These are phyloP conservation scores for Scrobipalpa atriplicella DNA, from an alignment of 2,888 invertebrate genomes.

Conservation along the genomic window DNA sequence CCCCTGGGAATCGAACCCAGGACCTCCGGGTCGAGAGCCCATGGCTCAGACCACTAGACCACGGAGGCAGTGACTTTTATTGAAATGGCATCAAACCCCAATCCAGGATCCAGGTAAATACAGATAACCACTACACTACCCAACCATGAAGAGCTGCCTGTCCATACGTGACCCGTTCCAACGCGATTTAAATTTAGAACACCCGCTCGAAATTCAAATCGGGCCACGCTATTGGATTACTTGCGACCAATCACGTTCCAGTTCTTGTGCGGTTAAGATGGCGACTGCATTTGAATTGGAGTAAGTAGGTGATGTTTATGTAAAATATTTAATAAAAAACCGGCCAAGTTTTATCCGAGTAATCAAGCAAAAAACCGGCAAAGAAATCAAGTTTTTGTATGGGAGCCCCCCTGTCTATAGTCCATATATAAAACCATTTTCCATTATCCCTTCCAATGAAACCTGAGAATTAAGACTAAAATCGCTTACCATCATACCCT, in stretches of 20 bases:
- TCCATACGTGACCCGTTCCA: slow-evolving; percentile 34
- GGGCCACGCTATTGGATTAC: slow-evolving; percentile 43
- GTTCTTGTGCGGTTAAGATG: slow-evolving; percentile 11
- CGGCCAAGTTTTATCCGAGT: too few species aligned
- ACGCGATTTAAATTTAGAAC: slow-evolving; percentile 45
- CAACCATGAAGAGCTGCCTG: background rate
- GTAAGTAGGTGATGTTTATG: slow-evolving; percentile 8
- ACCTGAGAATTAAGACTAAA: background rate
- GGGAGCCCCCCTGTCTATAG: too few species aligned
- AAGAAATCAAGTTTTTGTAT: too few species aligned
- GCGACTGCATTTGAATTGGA: slow-evolving; percentile 13
- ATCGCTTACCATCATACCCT: background rate
- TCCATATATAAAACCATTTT: background rate
- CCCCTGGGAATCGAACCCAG: too few species aligned
- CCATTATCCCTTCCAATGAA: background rate
- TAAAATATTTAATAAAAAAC: background rate
- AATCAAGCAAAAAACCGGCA: too few species aligned
- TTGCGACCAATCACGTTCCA: slow-evolving; percentile 25
- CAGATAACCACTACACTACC: background rate
- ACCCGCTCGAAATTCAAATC: slow-evolving; percentile 44
- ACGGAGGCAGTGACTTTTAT: background rate
- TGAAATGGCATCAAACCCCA: background rate
- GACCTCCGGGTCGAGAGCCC: too few species aligned
- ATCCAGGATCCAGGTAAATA: background rate
- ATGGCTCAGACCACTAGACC: too few species aligned